phyloP scores from a whole-genome alignment of 2,113 vertebrate genomes.

The Mystacornis crossleyi region DNA sequence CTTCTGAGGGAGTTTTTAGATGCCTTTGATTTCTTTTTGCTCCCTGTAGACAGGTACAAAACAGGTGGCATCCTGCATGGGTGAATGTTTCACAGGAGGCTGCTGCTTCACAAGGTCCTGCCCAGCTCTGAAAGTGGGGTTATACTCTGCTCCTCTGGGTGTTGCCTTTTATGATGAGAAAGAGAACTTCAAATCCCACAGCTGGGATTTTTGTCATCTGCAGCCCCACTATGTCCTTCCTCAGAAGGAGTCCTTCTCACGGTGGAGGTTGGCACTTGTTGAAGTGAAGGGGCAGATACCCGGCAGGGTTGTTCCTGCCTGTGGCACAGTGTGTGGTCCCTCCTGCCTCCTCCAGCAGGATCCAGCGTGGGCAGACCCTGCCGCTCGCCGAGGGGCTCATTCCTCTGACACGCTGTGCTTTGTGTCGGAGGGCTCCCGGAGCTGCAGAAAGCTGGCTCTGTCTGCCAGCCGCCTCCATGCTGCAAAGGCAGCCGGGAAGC shows the following conservation, averaged over 20 bases:
- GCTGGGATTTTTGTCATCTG: neutral
- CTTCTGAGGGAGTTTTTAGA: neutral
- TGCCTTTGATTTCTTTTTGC: neutral
- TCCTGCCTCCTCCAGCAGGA: neutral
- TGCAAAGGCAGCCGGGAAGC: neutral
- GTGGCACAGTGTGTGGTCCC: neutral
- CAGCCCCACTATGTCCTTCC: neutral
- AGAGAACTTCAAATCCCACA: neutral
- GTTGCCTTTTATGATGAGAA: neutral
- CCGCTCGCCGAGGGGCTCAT: accelerated
- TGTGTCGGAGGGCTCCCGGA: accelerated
- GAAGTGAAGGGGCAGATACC: neutral
- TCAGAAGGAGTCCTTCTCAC: neutral
- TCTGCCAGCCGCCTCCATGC: neutral
- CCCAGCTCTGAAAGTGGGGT: neutral
- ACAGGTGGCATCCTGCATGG: neutral
- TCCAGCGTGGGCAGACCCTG: neutral
- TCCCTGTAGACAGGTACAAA: neutral
- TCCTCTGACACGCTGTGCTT: neutral
- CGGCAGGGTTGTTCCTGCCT: neutral
- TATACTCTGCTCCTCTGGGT: neutral
- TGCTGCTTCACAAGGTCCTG: neutral
- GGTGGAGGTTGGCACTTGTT: neutral
- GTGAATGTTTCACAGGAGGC: accelerated
- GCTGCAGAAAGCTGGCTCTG: neutral